These are phyloP conservation scores for Myiozetetes cayanensis DNA, from an alignment of 2,113 vertebrate genomes.

Conservation along the genomic window DNA sequence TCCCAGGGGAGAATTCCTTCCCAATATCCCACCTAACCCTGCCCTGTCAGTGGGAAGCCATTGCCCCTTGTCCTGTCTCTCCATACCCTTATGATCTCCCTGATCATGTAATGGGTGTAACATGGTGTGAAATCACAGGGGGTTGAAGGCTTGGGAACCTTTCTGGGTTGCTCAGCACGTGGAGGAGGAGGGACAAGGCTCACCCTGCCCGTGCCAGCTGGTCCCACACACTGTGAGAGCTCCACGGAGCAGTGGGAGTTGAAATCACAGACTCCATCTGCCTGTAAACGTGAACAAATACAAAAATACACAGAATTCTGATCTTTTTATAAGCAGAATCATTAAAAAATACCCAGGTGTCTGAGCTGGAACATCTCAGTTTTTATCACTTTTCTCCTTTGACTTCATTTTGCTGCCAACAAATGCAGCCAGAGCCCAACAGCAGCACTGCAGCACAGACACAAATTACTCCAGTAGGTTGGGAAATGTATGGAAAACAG, in stretches of 20 bases:
- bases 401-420: not conserved
- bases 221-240: not conserved
- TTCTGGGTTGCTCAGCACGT: not conserved
- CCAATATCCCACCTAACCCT: not conserved
- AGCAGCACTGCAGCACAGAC: accelerated
- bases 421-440: not conserved
- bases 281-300: not conserved
- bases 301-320: not conserved
- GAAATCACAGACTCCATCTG: not conserved
- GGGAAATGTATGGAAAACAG: not conserved
- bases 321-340: not conserved
- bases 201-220: not conserved
- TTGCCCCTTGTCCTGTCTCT: not conserved
- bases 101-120: no score
- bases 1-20: not conserved
- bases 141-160: not conserved
- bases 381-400: not conserved
- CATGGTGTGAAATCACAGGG: not conserved
- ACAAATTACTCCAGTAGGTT: not conserved
- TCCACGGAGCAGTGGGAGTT: not conserved
- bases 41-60: not conserved
- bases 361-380: not conserved
- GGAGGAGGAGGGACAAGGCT: not conserved
- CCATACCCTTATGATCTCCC: no score
- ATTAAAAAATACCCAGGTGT: not conserved